These are phyloP conservation scores for Bombus balteatus DNA, from an alignment of 1,140 invertebrate genomes.

Conservation along the genomic window DNA sequence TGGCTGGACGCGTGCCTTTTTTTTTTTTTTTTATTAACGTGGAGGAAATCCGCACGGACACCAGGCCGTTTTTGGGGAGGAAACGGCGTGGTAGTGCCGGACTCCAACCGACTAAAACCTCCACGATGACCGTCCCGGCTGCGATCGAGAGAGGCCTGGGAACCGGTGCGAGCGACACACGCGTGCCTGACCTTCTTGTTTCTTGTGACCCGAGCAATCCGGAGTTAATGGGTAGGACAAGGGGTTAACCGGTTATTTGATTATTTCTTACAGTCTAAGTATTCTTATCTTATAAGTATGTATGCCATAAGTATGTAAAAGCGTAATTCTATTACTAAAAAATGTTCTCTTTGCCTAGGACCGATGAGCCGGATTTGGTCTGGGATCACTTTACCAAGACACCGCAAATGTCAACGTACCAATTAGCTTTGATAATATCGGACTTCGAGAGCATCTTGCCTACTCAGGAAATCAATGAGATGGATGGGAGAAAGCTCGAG, in stretches of 20 bases:
- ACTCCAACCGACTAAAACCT: too few species aligned
- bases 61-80: too few species aligned
- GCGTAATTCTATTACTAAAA: neutral
- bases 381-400: slow-evolving; percentile 88
- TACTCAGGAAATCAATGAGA: slow-evolving; percentile 71
- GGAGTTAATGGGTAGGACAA: too few species aligned
- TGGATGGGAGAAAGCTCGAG: slow-evolving; percentile 70
- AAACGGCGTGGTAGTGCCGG: too few species aligned
- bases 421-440: slow-evolving; percentile 91
- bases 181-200: too few species aligned
- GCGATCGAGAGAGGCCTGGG: too few species aligned
- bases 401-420: slow-evolving; percentile 92
- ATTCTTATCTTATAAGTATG: neutral
- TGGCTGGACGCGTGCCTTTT: too few species aligned
- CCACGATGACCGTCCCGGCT: too few species aligned
- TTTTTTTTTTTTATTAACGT: too few species aligned
- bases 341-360: slow-evolving; percentile 38
- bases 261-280: neutral
- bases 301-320: neutral
- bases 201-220: too few species aligned
- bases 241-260: neutral
- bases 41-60: too few species aligned
- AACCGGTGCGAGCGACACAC: too few species aligned
- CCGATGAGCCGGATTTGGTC: slow-evolving; percentile 82
- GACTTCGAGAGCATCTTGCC: slow-evolving; percentile 85